Evolutionary conservation across 2,113 vertebrate genomes (phyloP).

Genomic region (Bubo scandiacus): DNA sequence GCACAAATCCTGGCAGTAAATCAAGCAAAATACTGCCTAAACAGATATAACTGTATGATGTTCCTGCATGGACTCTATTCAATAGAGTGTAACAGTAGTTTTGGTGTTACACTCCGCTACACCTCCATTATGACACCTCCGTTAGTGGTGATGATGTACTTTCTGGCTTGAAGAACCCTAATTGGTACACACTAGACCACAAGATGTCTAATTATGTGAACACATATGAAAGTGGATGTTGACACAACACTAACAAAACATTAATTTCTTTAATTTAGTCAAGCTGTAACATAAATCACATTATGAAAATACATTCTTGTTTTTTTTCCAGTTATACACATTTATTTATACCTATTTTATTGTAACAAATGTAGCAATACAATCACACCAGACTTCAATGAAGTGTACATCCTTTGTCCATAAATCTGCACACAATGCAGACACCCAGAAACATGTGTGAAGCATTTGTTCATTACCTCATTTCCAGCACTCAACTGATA

Average conservation of each 20-base stretch:
- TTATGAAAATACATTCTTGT: not conserved
- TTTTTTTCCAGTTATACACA: not conserved
- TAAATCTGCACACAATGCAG: not conserved
- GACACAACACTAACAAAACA: not conserved
- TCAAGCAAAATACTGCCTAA: not conserved
- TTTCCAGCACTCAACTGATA: not conserved
- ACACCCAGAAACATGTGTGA: not conserved
- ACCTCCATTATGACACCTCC: not conserved
- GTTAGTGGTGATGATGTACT: not conserved
- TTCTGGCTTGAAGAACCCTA: not conserved
- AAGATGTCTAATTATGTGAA: not conserved
- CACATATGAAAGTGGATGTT: not conserved
- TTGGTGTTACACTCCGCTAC: not conserved
- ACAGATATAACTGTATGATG: not conserved
- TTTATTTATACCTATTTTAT: not conserved
- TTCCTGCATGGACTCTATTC: not conserved
- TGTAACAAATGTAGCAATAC: not conserved
- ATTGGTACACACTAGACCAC: not conserved
- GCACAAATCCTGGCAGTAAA: not conserved
- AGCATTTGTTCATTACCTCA: not conserved
- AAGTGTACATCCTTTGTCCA: not conserved
- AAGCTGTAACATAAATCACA: not conserved
- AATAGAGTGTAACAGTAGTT: accelerated
- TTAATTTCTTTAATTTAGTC: not conserved
- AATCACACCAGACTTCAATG: not conserved